Evolutionary conservation across 2,888 invertebrate species (phyloP).

Genomic region (Spilarctia lutea): DNA sequence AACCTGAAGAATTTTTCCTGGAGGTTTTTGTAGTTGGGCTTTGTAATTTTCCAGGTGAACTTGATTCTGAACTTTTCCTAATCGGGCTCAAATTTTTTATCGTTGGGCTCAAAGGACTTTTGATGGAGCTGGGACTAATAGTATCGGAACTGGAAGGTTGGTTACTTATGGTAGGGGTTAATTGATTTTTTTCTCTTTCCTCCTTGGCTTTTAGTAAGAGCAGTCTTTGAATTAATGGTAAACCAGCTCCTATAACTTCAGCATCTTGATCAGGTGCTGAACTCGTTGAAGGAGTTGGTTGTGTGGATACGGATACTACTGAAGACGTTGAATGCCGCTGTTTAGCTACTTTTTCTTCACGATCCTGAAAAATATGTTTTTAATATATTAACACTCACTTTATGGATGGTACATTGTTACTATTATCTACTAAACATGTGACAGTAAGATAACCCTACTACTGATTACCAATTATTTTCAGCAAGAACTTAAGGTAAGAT

Average conservation of each 20-base stretch:
- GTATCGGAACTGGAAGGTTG: conserved; percentile 84
- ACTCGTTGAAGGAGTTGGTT: conserved; percentile 88
- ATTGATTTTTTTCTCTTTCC: conserved; percentile 86
- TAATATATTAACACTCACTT: neutral
- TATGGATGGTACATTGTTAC: neutral
- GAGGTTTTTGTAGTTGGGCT: conserved; percentile 81
- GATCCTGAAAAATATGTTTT: conserved; percentile 66
- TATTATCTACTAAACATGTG: neutral
- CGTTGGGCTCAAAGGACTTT: conserved; percentile 83
- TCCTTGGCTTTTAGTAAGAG: conserved; percentile 92
- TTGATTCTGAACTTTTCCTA: conserved; percentile 83
- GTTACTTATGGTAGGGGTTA: conserved; percentile 77
- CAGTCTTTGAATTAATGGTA: conserved; percentile 91
- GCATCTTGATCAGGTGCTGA: conserved; percentile 86
- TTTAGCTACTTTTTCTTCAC: conserved; percentile 83
- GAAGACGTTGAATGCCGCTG: conserved; percentile 78
- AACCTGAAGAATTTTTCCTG: conserved; percentile 82
- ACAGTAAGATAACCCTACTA: neutral
- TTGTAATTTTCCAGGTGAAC: conserved; percentile 81
- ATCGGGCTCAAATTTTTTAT: conserved; percentile 82
- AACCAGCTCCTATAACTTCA: conserved; percentile 89
- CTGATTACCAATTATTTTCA: neutral
- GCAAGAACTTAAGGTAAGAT: neutral
- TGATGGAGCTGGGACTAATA: conserved; percentile 82
- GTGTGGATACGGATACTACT: conserved; percentile 75